Base-by-base conservation (phyloP, 2,113 vertebrate species). In the Lophius piscatorius region DNA sequence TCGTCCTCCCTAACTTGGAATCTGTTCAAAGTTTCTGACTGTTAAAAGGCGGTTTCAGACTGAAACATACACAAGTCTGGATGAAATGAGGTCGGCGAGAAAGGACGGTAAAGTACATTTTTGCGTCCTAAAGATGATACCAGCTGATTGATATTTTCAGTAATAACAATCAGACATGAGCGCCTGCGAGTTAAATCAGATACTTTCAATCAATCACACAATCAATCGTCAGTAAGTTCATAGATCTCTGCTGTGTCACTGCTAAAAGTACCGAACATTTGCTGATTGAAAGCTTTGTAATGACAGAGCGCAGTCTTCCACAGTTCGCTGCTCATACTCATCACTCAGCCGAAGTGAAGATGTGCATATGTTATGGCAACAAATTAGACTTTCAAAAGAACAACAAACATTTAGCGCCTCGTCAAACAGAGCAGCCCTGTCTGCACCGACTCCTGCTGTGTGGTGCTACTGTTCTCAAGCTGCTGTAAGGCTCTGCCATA, bases 401-500 rank as follows among this genome's bases (percentile, higher is more conserved):
- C 76, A 85, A 84, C 82, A 83, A 84, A 86, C 85, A 78, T 78
- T 87, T 87, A 86, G 74, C 81, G 83, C 80, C 80, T 86, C 65
- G 60, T 84, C 80, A 85, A 82, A 87, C 80, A 78, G 74, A 83
- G 82, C 66, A 74, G 68, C 75, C 63, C 73, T 62, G 75, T 76
- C 75, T 84, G 68, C 65, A 41, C 39, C 13, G 39, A 12, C 80
- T 85, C 82, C 76, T 83, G 81, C 85, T 76, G 85, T 34, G 79
- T 54, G 73, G 56, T 3, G 23, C 78, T 49, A 64, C 74, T 73
- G 78, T 67, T 86, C 72, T 54, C 81, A 88, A 79, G 73, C 79
- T 87, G 81, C 84, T 85, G 51, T 56, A 1, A 23, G 63, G 26
- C 60, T 63, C 47, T 11, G 75, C 66, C 58, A 63, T 55, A 70